Base-by-base conservation (phyloP, 1,140 invertebrate genomes). In the Drosophila guanche region DNA sequence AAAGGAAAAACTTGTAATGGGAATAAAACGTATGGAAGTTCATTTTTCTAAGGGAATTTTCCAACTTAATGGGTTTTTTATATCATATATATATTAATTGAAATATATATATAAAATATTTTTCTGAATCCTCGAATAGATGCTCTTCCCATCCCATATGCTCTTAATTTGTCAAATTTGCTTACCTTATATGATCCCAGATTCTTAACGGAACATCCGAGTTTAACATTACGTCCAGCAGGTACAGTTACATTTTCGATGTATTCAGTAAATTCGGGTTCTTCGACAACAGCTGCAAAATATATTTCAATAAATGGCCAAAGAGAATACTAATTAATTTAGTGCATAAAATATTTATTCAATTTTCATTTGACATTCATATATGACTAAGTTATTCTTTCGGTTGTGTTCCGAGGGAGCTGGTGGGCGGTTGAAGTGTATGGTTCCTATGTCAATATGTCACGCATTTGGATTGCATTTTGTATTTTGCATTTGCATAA, bases 141-240 rank as follows among this genome's bases (percentile, higher is more conserved):
- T 0, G 16, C 4, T 10, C 6, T 45, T 45, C 3, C 4, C 8
- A 6, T 7, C 3, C 4, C 8, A 6, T 7, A 14, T 16, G 14
- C 33, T 7, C 3, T 33, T 4, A 2, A 23, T 5, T 41, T 23
- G 20, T 22, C n/a, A 12, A 8, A 33, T n/a, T 23, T 23, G 1
- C 77, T 79, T 92, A 96, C 96, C 94, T 96, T 96, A 89, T 95
- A 97, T 8, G 95, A 94, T 56, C 96, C 97, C 20, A 98, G 93
- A 92, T 98, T 96, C 90, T 97, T 97, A 45, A 98, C 97, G 7
- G 96, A 96, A 92, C 97, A 98, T 6, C 96, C 95, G 70, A 98
- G 93, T 89, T 96, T 96, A 45, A 97, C 96, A 85, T 95, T 96
- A 61, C 97, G 93, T 63, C 97, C 97, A 52, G 96, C 96, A 67